phyloP scores from a whole-genome alignment of 2,888 invertebrate species.

The Drosophila engyochracea region DNA sequence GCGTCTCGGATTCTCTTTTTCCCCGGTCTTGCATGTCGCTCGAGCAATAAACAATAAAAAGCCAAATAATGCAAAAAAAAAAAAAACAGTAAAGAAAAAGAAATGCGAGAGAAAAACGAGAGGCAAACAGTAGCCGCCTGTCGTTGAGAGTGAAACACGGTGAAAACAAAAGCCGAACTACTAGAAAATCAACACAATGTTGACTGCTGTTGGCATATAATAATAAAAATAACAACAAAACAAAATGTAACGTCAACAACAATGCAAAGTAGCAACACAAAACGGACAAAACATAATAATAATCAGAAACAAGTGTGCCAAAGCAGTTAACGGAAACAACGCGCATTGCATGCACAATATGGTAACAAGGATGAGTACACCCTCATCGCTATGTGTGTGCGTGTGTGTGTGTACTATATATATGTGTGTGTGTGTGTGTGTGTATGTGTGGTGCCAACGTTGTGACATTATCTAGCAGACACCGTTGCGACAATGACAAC shows the following conservation, averaged over 20 bases:
- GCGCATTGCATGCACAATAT: conserved; percentile 81
- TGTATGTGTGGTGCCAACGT: conserved; percentile 38
- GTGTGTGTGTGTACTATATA: conserved; percentile 20
- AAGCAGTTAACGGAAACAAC: conserved; percentile 82
- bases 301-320: conserved; percentile 82
- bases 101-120: conserved; percentile 7
- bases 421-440: conserved; percentile 18
- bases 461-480: conserved; percentile 78
- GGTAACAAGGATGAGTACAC: conserved; percentile 59
- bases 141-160: conserved; percentile 28
- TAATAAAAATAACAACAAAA: conserved; percentile 60
- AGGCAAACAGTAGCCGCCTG: conserved; percentile 25
- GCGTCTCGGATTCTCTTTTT: background rate
- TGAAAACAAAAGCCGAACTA: conserved; percentile 55
- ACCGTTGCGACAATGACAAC: conserved; percentile 60
- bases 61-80: conserved; percentile 47
- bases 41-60: conserved; percentile 62
- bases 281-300: conserved; percentile 70
- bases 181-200: conserved; percentile 41
- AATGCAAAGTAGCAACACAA: conserved; percentile 73
- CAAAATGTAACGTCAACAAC: conserved; percentile 54
- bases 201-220: conserved; percentile 48
- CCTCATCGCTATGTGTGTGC: conserved; percentile 4
- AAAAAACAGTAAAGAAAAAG: conserved; percentile 28
- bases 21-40: conserved; percentile 7